phyloP scores from a whole-genome alignment of 2,888 invertebrate genomes.

The Hemithea aestivaria region DNA sequence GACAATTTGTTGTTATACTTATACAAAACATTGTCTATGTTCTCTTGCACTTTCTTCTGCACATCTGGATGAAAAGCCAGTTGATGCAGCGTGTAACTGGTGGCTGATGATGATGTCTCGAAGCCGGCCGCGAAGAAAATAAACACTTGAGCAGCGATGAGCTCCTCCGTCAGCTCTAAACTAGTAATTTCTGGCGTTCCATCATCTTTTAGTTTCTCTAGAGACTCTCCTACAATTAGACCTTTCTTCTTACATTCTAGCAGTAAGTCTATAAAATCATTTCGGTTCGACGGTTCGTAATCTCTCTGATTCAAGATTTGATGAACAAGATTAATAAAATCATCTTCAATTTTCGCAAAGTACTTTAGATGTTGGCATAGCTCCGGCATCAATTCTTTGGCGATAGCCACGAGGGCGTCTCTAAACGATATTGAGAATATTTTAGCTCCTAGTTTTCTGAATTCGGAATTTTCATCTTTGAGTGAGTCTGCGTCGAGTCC shows the following conservation, averaged over 20 bases:
- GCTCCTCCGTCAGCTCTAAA: slow-evolving; percentile 41
- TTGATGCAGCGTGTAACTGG: slow-evolving; percentile 53
- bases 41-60: slow-evolving; percentile 44
- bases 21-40: slow-evolving; percentile 43
- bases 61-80: slow-evolving; percentile 45
- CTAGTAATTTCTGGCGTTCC: slow-evolving; percentile 37
- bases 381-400: slow-evolving; percentile 47
- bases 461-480: slow-evolving; percentile 46
- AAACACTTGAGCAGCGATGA: slow-evolving; percentile 52
- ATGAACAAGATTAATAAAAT: slow-evolving; percentile 40
- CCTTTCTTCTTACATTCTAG: slow-evolving; percentile 47
- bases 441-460: slow-evolving; percentile 45
- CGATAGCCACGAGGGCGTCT: slow-evolving; percentile 30
- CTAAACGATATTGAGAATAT: slow-evolving; percentile 36
- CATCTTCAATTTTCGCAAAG: slow-evolving; percentile 36
- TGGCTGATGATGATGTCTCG: slow-evolving; percentile 55
- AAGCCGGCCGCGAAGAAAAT: slow-evolving; percentile 56
- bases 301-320: slow-evolving; percentile 47
- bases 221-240: slow-evolving; percentile 41
- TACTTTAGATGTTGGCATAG: slow-evolving; percentile 38
- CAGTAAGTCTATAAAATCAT: slow-evolving; percentile 53
- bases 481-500: slow-evolving; percentile 53
- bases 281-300: slow-evolving; percentile 43
- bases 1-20: slow-evolving; percentile 40
- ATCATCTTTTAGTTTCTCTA: slow-evolving; percentile 40